Evolutionary conservation across 2,113 vertebrate species (phyloP), one percentile per base, ranked within the genome.

Genomic region (Myotis yumanensis): DNA sequence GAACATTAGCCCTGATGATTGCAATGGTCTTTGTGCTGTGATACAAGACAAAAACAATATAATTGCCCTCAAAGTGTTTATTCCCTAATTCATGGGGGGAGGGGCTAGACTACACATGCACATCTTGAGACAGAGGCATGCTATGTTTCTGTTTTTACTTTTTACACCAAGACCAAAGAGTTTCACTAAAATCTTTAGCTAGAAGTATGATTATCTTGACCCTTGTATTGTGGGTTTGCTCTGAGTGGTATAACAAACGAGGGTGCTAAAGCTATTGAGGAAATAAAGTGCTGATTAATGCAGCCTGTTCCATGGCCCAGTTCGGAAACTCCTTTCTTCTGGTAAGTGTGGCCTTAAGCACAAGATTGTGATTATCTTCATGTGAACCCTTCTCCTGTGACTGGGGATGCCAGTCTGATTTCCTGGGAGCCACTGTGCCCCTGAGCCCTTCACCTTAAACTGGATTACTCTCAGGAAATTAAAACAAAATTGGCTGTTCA

Each of bases 401-500:
- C 57, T 40, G 7, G 14, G 20, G 5, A 35, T 20, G 18, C 57
- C 57, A 85, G 23, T 32, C n/a, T 77, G 48, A 62, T 83, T 91
- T 94, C 37, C 51, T 75, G 18, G 54, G 72, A 94, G 43, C 7
- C 43, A 23, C 18, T 66, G 35, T 80, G 16, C 76, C 43, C 22
- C 2, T 2, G 2, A 95, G 64, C 28, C 84, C 32, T 95, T 62
- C 46, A 86, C 11, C 20, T 89, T 86, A 88, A 88, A 83, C 48
- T 82, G 12, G 4, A 79, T 89, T 46, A 48, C 95, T 94, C 75
- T 93, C 69, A 11, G 16, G 80, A 96, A 86, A 94, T 95, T 83
- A 91, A 94, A 94, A 79, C 46, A 57, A 89, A 86, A 92, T 86
- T 35, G 16, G 7, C 57, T 71, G 5, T 79, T 86, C 6, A 6